Evolutionary conservation across 1,140 invertebrate genomes (phyloP), one percentile per base, ranked within the genome.

Genomic region (Drosophila mayri): DNA sequence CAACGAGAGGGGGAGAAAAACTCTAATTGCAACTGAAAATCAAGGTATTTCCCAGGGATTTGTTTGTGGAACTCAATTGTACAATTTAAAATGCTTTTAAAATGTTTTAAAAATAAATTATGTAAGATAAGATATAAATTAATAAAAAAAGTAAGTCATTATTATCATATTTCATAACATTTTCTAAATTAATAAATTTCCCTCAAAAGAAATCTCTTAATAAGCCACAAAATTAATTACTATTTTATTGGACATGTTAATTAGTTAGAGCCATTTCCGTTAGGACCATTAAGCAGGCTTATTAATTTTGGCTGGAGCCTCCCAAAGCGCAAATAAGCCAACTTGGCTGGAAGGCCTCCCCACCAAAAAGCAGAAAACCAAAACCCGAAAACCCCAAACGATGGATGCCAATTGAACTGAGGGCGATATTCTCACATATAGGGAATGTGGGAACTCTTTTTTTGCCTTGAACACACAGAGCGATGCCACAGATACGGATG

Each of bases 401-500:
- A 46, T 76, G 54, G 68, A 72, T 72, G 68, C 64, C 79, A 72
- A 88, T 79, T 66, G 66, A 79, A 79, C 79, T 67, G 64, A 55
- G 60, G 83, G 84, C 84, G 64, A 72, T 72, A 77, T 87, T 88
- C 83, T 87, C 83, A 88, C 75, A 78, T 78, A 63, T 58, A 78
- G 40, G 50, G 58, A 78, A 78, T 78, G 75, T 78, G 75, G 75
- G 75, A 78, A 78, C 74, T 76, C 57, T 76, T 77, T 77, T 75
- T 41, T 57, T 60, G 55, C 50, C 46, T 40, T 47, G 55, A 37
- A 61, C 61, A 68, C 46, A 46, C 46, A 41, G 22, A 75, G 66
- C 64, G 58, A 78, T 62, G 78, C 78, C 32, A 41, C 55, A 61
- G 61, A 86, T 67, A 83, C 76, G 76, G 71, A 83, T 59, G 68